Conservation (phyloP, 2,113 vertebrate genomes). For the Monopterus albus region DNA sequence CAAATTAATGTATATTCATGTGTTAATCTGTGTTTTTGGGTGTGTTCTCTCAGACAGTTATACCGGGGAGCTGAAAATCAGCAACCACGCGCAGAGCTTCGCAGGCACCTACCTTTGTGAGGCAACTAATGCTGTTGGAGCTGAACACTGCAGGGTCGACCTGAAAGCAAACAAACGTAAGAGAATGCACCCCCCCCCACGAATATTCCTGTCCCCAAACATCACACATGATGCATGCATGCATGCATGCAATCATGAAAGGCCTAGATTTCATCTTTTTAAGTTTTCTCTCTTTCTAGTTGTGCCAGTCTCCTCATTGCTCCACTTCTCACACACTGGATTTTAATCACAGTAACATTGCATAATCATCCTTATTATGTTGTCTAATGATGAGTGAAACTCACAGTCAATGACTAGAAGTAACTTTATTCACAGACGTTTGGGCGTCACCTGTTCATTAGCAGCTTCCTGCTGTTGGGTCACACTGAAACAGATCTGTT, state of each 20-base stretch:
- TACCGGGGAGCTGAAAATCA: conserved; percentile 83
- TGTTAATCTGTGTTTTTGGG: conserved; percentile 4
- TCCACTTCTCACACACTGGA: conserved; percentile 2
- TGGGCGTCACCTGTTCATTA: not conserved
- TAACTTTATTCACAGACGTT: not conserved
- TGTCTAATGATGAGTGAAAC: conserved; percentile 6
- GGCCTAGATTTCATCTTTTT: conserved; percentile 24
- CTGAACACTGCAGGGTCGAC: conserved; percentile 81
- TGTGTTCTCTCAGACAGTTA: conserved; percentile 69
- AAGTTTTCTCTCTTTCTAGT: conserved; percentile 30
- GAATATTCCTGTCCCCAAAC: not conserved
- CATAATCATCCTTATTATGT: not conserved
- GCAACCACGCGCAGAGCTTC: conserved; percentile 76
- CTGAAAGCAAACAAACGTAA: conserved; percentile 72
- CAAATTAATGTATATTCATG: not conserved
- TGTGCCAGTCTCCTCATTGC: conserved; percentile 13
- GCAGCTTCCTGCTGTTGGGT: conserved; percentile 4
- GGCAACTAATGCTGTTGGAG: conserved; percentile 86
- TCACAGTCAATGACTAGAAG: not conserved
- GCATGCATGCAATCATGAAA: not conserved
- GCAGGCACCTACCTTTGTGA: conserved; percentile 88
- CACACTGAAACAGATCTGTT: not conserved
- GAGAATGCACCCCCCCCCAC: conserved; percentile 25
- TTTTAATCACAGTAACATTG: not conserved
- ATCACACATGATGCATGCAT: conserved; percentile 1